A percentile compares a stretch with the other conserved stretches of the same genome.
phyloP scores from a whole-genome alignment of 2,888 invertebrate species.

The Mesorhabditis belari region DNA sequence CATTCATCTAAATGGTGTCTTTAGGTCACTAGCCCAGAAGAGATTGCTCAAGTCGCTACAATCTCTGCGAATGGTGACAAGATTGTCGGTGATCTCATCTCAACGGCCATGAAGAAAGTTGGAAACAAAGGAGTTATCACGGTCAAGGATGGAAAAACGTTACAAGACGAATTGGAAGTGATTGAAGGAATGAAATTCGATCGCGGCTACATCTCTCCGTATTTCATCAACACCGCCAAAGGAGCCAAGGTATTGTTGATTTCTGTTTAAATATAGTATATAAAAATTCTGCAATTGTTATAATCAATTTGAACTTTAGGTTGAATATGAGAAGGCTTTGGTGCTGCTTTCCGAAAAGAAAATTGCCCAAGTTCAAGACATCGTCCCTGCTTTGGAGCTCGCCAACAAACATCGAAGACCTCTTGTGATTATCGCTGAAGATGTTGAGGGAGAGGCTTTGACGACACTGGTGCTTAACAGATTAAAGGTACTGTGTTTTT shows the following conservation, averaged over 20 bases:
- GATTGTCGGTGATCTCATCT: slow-evolving; percentile 82
- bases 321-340: slow-evolving; percentile 93
- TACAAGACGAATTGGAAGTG: slow-evolving; percentile 76
- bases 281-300: no score
- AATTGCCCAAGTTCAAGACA: slow-evolving; percentile 84
- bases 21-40: slow-evolving; percentile 86
- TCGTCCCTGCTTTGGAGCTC: slow-evolving; percentile 91
- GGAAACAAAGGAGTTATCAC: slow-evolving; percentile 97
- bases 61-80: slow-evolving; percentile 96
- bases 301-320: slow-evolving; percentile 58
- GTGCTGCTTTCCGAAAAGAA: slow-evolving; percentile 93
- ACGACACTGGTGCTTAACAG: slow-evolving; percentile 87
- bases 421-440: slow-evolving; percentile 87
- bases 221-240: slow-evolving; percentile 95
- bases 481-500: slow-evolving; percentile 43
- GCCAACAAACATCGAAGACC: slow-evolving; percentile 84
- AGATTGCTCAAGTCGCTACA: slow-evolving; percentile 94
- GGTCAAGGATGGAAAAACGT: slow-evolving; percentile 99
- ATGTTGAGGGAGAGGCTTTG: slow-evolving; percentile 88
- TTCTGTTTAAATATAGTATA: no score
- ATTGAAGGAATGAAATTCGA: slow-evolving; percentile 93
- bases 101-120: slow-evolving; percentile 81
- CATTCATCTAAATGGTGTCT: no score
- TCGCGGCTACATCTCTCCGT: slow-evolving; percentile 97
- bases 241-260: slow-evolving; percentile 58